phyloP scores from a whole-genome alignment of 2,113 vertebrate genomes.

The Corythornis cristatus region DNA sequence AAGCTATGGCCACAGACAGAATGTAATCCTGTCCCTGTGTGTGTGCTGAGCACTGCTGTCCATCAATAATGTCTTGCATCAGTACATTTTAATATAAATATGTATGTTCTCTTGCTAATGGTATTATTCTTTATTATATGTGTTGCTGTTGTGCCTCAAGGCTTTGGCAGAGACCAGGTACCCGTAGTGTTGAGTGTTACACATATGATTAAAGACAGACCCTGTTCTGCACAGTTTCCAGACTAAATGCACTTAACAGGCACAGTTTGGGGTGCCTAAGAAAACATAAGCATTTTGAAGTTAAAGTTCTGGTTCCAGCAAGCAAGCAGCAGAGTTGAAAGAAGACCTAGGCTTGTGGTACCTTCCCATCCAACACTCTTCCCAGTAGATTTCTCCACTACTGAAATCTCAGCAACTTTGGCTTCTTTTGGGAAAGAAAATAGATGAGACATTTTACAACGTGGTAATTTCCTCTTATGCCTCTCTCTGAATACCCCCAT shows the following conservation, averaged over 20 bases:
- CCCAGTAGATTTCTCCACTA: background rate
- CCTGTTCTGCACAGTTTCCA: background rate
- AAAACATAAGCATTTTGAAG: background rate
- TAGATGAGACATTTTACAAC: background rate
- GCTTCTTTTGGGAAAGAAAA: background rate
- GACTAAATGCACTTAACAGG: background rate
- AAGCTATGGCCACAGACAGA: background rate
- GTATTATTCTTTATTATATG: conserved; percentile 49
- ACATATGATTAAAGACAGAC: background rate
- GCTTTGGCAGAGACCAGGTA: background rate
- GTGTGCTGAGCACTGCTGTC: conserved; percentile 6
- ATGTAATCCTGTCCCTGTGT: background rate
- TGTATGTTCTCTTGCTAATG: background rate
- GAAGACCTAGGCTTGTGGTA: background rate
- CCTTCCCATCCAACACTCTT: background rate
- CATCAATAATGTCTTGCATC: conserved; percentile 23
- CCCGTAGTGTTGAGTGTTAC: background rate
- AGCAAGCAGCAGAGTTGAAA: background rate
- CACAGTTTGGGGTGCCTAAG: background rate
- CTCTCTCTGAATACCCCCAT: background rate
- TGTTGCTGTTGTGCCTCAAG: background rate
- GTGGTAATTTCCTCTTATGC: background rate
- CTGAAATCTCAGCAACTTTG: rapidly evolving
- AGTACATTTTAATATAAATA: conserved; percentile 40
- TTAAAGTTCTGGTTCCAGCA: background rate